phyloP scores from a whole-genome alignment of 2,797 vertebrate genomes.

The Brotula barbata region DNA sequence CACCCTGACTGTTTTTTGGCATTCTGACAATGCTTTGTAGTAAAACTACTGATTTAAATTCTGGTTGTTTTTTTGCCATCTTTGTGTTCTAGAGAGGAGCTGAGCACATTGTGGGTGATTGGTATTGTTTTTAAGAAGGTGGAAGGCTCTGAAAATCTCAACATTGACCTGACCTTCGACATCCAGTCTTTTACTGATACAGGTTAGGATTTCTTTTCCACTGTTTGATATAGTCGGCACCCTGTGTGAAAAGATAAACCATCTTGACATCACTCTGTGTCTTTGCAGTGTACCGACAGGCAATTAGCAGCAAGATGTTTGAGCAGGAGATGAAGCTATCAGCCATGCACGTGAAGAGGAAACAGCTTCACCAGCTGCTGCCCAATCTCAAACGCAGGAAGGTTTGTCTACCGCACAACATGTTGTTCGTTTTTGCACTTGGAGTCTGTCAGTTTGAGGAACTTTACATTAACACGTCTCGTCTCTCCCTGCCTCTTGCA shows the following conservation, averaged over 20 bases:
- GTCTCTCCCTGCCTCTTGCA: conserved; percentile 51
- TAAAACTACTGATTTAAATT: not conserved
- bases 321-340: conserved; percentile 90
- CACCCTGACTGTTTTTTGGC: not conserved
- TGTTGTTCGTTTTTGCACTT: not conserved
- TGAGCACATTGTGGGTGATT: conserved; percentile 90
- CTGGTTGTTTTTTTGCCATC: not conserved
- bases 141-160: conserved; percentile 85
- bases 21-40: not conserved
- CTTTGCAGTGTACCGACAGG: conserved; percentile 86
- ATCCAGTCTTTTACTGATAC: conserved; percentile 89
- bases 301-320: conserved; percentile 89
- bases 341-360: conserved; percentile 86
- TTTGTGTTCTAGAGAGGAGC: conserved; percentile 78
- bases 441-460: not conserved
- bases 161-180: conserved; percentile 85
- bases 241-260: not conserved
- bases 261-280: not conserved
- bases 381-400: conserved; percentile 85
- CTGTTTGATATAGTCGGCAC: not conserved
- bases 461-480: not conserved
- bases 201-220: conserved; percentile 43
- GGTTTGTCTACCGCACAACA: conserved; percentile 55
- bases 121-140: conserved; percentile 90
- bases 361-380: conserved; percentile 85